Base-by-base conservation (phyloP, 2,113 vertebrate species). In the Dicerorhinus sumatrensis region DNA sequence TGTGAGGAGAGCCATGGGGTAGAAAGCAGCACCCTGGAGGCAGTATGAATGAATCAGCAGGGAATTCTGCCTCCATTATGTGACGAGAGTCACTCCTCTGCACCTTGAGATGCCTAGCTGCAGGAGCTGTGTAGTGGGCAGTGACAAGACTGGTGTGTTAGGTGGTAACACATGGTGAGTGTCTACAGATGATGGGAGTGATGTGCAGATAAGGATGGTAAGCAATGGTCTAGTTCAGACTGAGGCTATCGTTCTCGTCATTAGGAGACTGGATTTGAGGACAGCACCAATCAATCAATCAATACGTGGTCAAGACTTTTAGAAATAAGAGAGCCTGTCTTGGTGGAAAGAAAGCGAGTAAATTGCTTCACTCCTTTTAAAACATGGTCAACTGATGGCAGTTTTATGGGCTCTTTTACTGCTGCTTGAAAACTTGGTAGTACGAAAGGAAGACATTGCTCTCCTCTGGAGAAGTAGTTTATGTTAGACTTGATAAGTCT, bases 51-150 rank as follows among this genome's bases (percentile, higher is more conserved):
- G 29, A 31, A 60, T 8, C 33, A 8, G 63, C 6, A 10, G 56
- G 46, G 5, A 27, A 31, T 2, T 36, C 42, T 5, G 42, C 33
- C 58, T 27, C n/a, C 0, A 0, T 3, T 25, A 23, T 0, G 12
- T 0, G 20, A 21, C 42, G 27, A 48, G 60, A 36, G 23, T 7
- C 60, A 4, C 6, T 0, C 5, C 33, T 39, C 76, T 21, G n/a
- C 56, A 8, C 8, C 4, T 5, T 0, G 2, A 54, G 51, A 54
- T 4, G 4, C 51, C 51, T 0, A 1, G 77, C 48, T 23, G 14
- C 14, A 31, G 81, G 54, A 39, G 51, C 42, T n/a, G 2, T 0
- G 2, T 8, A 1, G 31, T 0, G 17, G 39, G 33, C 1, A 5
- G 48, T 0, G 0, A 51, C 46, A n/a, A 14, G 13, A 23, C 31